A percentile compares a stretch with the other conserved stretches of the same genome.
Evolutionary conservation across 2,113 vertebrate species (phyloP).

Genomic region (Varanus komodoensis): DNA sequence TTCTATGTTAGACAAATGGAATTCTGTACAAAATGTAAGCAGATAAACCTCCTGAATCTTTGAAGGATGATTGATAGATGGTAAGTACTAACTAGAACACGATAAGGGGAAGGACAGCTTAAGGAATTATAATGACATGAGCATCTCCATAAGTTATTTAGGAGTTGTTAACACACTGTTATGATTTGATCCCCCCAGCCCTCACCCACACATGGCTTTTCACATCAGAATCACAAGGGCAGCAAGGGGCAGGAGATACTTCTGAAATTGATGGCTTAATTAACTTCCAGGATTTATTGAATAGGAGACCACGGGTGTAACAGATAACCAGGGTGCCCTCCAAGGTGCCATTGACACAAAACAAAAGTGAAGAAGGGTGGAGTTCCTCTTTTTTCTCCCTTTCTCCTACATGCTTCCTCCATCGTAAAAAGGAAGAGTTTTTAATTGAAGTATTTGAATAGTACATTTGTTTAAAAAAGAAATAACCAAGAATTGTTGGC

Average conservation of each 20-base stretch:
- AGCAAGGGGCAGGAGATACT: background rate
- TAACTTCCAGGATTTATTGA: conserved; percentile 40
- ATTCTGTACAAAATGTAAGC: background rate
- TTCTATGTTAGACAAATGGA: background rate
- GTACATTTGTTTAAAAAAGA: too few species aligned
- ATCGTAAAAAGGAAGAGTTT: background rate
- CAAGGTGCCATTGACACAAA: conserved; percentile 13
- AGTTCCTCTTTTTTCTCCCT: background rate
- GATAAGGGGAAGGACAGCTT: background rate
- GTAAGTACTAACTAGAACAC: background rate
- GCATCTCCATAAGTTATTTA: background rate
- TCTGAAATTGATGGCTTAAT: conserved; percentile 47
- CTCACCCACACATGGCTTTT: too few species aligned
- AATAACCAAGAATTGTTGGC: too few species aligned
- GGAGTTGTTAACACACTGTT: conserved; percentile 31
- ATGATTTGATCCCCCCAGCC: too few species aligned
- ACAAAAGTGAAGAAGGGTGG: background rate
- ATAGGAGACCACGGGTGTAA: conserved; percentile 8
- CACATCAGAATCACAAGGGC: background rate
- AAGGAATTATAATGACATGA: background rate
- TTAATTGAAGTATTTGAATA: too few species aligned
- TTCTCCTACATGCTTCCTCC: background rate
- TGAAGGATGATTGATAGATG: background rate
- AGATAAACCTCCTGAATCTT: background rate
- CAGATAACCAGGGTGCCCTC: conserved; percentile 8